These are phyloP conservation scores for Leguminivora glycinivorella DNA, from an alignment of 1,140 invertebrate species.

Conservation along the genomic window DNA sequence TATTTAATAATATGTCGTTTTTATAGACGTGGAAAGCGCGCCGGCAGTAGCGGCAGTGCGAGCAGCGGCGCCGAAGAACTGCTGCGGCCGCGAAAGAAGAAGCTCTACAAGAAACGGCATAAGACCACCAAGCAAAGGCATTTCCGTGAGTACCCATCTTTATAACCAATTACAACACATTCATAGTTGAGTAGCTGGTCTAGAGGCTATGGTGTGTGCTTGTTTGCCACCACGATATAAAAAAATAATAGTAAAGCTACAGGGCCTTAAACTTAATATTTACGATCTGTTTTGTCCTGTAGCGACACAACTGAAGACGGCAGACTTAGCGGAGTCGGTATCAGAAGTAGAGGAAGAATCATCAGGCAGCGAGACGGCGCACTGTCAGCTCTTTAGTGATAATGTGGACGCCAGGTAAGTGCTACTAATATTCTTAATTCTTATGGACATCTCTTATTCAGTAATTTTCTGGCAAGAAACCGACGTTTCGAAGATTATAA, in stretches of 20 bases:
- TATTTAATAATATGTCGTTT: constrained; percentile 2
- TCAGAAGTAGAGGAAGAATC: constrained; percentile 77
- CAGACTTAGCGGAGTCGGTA: constrained; percentile 74
- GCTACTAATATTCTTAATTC: background rate
- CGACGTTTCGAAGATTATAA: no score
- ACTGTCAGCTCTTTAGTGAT: constrained; percentile 73
- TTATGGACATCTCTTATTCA: background rate
- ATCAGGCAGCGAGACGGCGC: constrained; percentile 70
- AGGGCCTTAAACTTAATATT: constrained; percentile 4
- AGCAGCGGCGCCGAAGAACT: constrained; percentile 75
- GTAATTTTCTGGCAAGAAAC: no score
- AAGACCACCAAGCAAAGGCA: constrained; percentile 66
- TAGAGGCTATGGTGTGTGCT: no score
- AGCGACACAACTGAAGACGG: constrained; percentile 60
- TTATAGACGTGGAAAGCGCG: constrained; percentile 69
- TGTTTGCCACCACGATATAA: no score
- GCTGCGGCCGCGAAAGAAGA: constrained; percentile 74
- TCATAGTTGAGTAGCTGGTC: no score
- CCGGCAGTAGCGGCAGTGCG: constrained; percentile 73
- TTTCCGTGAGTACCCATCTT: constrained; percentile 61
- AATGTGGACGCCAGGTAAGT: constrained; percentile 72
- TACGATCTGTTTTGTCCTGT: constrained; percentile 34
- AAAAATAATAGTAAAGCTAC: no score
- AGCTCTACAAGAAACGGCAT: constrained; percentile 75
- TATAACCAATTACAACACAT: no score